Percentiles rank a stretch among this genome's conserved stretches.
Conservation (phyloP, 2,888 invertebrate genomes). For the Zygothrica quintamaculata region DNA sequence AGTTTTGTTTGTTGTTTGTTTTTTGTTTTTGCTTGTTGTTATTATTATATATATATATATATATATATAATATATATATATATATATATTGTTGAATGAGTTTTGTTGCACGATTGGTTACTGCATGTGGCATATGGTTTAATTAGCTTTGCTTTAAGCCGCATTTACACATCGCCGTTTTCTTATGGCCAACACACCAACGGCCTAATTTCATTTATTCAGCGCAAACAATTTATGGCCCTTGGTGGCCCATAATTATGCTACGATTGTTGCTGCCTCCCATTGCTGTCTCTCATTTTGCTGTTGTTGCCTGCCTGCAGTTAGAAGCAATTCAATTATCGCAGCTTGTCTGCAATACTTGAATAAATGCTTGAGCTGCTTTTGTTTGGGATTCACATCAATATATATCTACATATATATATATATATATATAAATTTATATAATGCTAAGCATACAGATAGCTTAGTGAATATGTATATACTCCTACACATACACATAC, state of each 20-base stretch:
- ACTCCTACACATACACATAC: constrained; percentile 13
- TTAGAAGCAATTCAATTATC: constrained; percentile 70
- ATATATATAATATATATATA: background rate
- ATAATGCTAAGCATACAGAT: background rate
- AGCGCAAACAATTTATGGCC: constrained; percentile 43
- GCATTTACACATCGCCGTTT: constrained; percentile 8
- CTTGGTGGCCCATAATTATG: constrained; percentile 56
- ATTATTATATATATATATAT: background rate
- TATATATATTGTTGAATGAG: background rate
- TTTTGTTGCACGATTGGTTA: constrained; percentile 26
- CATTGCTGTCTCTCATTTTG: no score
- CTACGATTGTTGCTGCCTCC: constrained; percentile 62
- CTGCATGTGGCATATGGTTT: constrained; percentile 35
- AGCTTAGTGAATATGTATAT: background rate
- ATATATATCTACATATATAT: constrained; percentile 2
- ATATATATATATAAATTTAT: constrained; percentile 1
- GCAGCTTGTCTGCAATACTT: constrained; percentile 57
- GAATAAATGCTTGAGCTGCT: constrained; percentile 50
- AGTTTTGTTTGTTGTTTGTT: constrained; percentile 4
- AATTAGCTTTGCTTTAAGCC: constrained; percentile 52
- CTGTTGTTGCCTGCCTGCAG: no score
- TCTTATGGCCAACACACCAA: constrained; percentile 23
- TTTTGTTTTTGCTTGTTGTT: constrained; percentile 1
- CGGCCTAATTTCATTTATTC: constrained; percentile 42
- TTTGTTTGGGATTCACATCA: constrained; percentile 50